phyloP scores from a whole-genome alignment of 2,888 invertebrate species.

The Euspilapteryx auroguttella region DNA sequence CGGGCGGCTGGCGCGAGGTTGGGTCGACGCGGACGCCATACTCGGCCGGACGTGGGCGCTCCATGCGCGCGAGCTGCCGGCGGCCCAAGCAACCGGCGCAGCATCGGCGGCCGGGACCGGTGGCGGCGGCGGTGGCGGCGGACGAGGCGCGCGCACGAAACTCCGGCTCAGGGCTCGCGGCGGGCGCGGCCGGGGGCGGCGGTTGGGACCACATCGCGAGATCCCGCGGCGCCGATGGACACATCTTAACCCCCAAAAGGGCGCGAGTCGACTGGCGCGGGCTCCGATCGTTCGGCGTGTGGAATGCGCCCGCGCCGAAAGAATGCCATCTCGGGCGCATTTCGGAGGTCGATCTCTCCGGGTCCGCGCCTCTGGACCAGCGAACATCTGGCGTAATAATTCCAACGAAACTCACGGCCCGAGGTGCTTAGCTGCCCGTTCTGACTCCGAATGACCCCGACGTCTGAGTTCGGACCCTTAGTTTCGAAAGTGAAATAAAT shows the following conservation, averaged over 20 bases:
- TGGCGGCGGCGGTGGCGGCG: conserved; percentile 25
- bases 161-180: conserved; percentile 19
- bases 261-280: conserved; percentile 56
- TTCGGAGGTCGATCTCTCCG: conserved; percentile 61
- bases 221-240: conserved; percentile 48
- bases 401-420: conserved; percentile 58
- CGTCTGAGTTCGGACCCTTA: conserved; percentile 16
- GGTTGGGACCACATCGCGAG: conserved; percentile 57
- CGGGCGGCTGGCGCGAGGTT: conserved; percentile 29
- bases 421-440: conserved; percentile 27
- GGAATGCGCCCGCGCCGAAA: conserved; percentile 61
- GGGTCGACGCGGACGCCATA: conserved; percentile 47
- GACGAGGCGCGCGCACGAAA: conserved; percentile 25
- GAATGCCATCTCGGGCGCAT: conserved; percentile 63
- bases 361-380: conserved; percentile 43
- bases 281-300: conserved; percentile 46
- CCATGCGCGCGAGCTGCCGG: conserved; percentile 41
- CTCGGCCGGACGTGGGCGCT: conserved; percentile 31
- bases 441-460: conserved; percentile 38
- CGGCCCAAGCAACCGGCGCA: conserved; percentile 28
- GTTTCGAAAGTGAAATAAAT: too few species aligned
- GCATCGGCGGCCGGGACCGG: conserved; percentile 25
- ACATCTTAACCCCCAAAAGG: conserved; percentile 62
- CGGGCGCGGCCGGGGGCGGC: conserved; percentile 33
- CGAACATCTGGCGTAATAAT: conserved; percentile 58